phyloP scores from a whole-genome alignment of 2,797 vertebrate species.

The Florisuga fusca region DNA sequence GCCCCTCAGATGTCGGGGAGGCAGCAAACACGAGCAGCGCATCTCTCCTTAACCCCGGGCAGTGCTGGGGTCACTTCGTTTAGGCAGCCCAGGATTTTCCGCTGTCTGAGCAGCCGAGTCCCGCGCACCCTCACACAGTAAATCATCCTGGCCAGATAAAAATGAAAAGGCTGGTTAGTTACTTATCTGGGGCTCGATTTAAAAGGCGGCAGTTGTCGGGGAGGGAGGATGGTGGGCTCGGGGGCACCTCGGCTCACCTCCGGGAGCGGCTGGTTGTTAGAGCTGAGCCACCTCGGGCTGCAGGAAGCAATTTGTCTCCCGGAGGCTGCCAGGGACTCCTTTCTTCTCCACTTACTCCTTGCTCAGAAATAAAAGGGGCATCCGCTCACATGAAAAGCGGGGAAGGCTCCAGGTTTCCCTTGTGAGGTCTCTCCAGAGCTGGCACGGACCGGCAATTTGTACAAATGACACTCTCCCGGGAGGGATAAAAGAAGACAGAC shows the following conservation, averaged over 20 bases:
- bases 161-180: neutral
- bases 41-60: neutral
- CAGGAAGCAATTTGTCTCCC: conserved; percentile 69
- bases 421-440: conserved; percentile 44
- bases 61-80: neutral
- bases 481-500: neutral
- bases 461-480: conserved; percentile 61
- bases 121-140: neutral
- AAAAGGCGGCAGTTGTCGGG: neutral
- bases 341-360: conserved; percentile 63
- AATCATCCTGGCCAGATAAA: neutral
- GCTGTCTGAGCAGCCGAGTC: neutral
- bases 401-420: conserved; percentile 60
- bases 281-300: conserved; percentile 48
- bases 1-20: neutral
- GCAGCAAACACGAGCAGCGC: neutral
- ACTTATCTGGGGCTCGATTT: neutral
- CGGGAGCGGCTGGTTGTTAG: conserved; percentile 8
- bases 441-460: conserved; percentile 65
- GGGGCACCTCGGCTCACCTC: conserved; percentile 48
- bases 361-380: conserved; percentile 62
- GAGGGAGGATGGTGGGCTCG: neutral
- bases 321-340: conserved; percentile 51
- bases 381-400: conserved; percentile 61
- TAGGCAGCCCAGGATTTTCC: neutral